phyloP scores from a whole-genome alignment of 2,797 vertebrate species.

The Melanotaenia trifasciata region DNA sequence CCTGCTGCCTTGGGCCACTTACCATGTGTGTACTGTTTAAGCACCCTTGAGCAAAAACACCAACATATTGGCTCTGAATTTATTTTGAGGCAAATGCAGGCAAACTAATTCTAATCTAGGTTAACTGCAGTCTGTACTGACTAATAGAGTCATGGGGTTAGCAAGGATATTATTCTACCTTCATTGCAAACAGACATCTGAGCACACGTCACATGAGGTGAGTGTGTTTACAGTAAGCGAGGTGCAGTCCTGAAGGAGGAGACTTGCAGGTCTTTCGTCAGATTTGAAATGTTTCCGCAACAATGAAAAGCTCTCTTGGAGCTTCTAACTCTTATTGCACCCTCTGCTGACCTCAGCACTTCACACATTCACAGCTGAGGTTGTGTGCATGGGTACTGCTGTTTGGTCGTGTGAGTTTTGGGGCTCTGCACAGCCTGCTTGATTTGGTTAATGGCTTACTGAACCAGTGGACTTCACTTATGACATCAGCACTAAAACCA shows the following conservation, averaged over 20 bases:
- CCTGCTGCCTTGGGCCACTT: slow-evolving; percentile 17
- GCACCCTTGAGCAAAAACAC: slow-evolving; percentile 15
- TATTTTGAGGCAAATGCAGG: slow-evolving; percentile 11
- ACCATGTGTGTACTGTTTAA: slow-evolving; percentile 18
- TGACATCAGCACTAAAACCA: slow-evolving; percentile 34
- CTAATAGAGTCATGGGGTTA: slow-evolving; percentile 30
- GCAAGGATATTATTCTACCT: slow-evolving; percentile 16
- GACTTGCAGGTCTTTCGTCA: slow-evolving; percentile 24
- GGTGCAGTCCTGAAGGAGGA: slow-evolving; percentile 32
- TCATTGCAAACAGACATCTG: slow-evolving; percentile 17
- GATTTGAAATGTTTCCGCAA: slow-evolving; percentile 26
- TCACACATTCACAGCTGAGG: slow-evolving; percentile 13
- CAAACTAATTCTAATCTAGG: slow-evolving; percentile 3
- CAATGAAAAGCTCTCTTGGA: slow-evolving; percentile 32
- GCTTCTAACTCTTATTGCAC: slow-evolving; percentile 30
- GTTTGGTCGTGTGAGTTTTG: background rate
- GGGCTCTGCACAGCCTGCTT: background rate
- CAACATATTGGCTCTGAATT: slow-evolving; percentile 4
- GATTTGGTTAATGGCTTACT: slow-evolving; percentile 17
- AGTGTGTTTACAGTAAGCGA: slow-evolving; percentile 19
- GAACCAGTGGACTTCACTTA: slow-evolving; percentile 15
- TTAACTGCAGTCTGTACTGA: slow-evolving; percentile 2
- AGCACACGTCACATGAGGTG: background rate
- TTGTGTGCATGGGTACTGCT: slow-evolving; percentile 1
- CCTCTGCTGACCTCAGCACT: slow-evolving; percentile 40